Evolutionary conservation across 2,797 vertebrate genomes (phyloP).

Genomic region (Oryzias sinensis): DNA sequence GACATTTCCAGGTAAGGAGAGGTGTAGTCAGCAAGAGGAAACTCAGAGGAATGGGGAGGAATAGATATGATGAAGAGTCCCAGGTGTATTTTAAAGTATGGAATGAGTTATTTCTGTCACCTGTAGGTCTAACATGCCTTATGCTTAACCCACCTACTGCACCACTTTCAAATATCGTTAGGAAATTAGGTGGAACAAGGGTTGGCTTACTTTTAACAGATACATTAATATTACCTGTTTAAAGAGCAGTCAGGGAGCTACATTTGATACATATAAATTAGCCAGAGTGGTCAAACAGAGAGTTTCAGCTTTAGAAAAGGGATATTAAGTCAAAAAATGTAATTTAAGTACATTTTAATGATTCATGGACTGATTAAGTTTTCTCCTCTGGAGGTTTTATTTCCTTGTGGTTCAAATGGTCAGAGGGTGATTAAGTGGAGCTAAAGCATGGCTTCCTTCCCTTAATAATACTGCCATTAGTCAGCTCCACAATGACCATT

Average conservation of each 20-base stretch:
- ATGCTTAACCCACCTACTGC: slow-evolving; percentile 10
- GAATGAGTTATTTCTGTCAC: slow-evolving; percentile 4
- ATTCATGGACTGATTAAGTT: slow-evolving; percentile 35
- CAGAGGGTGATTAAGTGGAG: slow-evolving; percentile 35
- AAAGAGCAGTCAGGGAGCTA: slow-evolving; percentile 14
- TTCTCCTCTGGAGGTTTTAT: slow-evolving; percentile 21
- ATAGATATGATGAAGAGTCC: slow-evolving; percentile 6
- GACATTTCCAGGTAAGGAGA: background rate
- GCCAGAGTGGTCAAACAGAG: slow-evolving; percentile 1
- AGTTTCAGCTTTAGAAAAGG: slow-evolving; percentile 16
- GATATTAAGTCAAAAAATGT: slow-evolving; percentile 23
- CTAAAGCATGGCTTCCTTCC: slow-evolving; percentile 25
- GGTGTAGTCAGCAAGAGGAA: background rate
- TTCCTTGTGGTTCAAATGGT: slow-evolving; percentile 7
- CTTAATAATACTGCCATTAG: slow-evolving; percentile 50
- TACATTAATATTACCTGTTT: slow-evolving; percentile 21
- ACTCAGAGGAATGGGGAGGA: background rate
- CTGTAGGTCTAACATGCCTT: background rate
- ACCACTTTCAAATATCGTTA: slow-evolving; percentile 6
- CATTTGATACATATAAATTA: slow-evolving; percentile 31
- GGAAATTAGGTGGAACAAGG: slow-evolving; percentile 6
- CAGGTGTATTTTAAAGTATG: slow-evolving; percentile 1
- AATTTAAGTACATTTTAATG: slow-evolving; percentile 31
- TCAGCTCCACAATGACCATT: slow-evolving; percentile 33
- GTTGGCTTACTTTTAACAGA: slow-evolving; percentile 19